Conservation (phyloP, 2,113 vertebrate genomes). For the Leucopternis melanops region DNA sequence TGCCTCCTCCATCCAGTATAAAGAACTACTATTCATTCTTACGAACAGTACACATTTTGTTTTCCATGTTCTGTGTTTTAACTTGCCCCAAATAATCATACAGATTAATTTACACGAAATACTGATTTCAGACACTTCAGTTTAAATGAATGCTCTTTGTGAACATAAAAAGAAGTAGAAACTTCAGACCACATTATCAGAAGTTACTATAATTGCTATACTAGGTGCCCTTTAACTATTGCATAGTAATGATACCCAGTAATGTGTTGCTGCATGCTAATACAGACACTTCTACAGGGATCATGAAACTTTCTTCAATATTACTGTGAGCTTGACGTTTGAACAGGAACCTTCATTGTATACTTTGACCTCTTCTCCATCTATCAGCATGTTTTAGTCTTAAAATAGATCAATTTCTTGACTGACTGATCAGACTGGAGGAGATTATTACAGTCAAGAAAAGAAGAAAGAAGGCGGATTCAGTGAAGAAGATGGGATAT, state of each 20-base stretch:
- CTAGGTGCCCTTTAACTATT: background rate
- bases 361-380: background rate
- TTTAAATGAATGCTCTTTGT: background rate
- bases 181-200: background rate
- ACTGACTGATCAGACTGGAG: background rate
- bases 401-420: background rate
- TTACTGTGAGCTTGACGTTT: background rate
- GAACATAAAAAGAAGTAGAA: background rate
- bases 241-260: background rate
- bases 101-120: background rate
- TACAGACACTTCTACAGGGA: background rate
- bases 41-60: background rate
- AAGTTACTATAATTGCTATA: background rate
- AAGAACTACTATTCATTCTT: background rate
- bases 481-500: background rate
- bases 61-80: background rate
- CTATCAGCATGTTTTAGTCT: background rate
- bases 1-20: background rate
- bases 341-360: background rate
- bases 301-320: background rate
- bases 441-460: background rate
- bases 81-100: background rate
- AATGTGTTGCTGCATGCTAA: background rate
- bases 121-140: background rate
- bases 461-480: background rate